phyloP scores from a whole-genome alignment of 2,888 invertebrate species.

The Stenolophus ochropezus region DNA sequence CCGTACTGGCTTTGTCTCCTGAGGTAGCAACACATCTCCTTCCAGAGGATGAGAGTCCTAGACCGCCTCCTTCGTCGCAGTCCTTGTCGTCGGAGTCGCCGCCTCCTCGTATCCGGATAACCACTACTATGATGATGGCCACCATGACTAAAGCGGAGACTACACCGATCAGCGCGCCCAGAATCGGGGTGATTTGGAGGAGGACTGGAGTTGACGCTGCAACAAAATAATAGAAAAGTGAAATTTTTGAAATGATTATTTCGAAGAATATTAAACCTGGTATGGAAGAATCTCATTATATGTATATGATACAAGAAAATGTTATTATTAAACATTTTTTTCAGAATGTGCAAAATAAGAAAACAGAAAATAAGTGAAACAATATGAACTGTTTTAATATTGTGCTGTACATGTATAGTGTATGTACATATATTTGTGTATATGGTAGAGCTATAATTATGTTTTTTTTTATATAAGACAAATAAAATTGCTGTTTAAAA shows the following conservation, averaged over 20 bases:
- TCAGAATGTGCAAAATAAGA: no score
- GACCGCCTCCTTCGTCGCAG: slow-evolving; percentile 71
- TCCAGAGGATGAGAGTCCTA: slow-evolving; percentile 70
- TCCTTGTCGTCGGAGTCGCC: slow-evolving; percentile 71
- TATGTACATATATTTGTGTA: no score
- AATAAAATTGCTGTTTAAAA: no score
- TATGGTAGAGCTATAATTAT: no score
- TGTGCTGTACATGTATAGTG: no score
- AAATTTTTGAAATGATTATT: background rate
- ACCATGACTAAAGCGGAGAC: slow-evolving; percentile 85
- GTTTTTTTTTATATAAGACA: no score
- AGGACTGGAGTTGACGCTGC: slow-evolving; percentile 81
- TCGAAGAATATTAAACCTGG: background rate
- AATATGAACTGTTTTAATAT: no score
- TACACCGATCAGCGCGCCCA: slow-evolving; percentile 87
- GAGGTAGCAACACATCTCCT: slow-evolving; percentile 70
- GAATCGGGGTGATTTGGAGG: slow-evolving; percentile 88
- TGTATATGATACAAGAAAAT: no score
- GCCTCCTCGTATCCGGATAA: slow-evolving; percentile 79
- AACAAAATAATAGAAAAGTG: no score
- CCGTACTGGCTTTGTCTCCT: slow-evolving; percentile 72
- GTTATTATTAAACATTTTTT: no score
- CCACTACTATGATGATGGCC: slow-evolving; percentile 82
- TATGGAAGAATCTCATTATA: background rate
- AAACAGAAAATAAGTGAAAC: no score